Evolutionary conservation across 1,140 invertebrate species (phyloP).

Genomic region (Aethina tumida): DNA sequence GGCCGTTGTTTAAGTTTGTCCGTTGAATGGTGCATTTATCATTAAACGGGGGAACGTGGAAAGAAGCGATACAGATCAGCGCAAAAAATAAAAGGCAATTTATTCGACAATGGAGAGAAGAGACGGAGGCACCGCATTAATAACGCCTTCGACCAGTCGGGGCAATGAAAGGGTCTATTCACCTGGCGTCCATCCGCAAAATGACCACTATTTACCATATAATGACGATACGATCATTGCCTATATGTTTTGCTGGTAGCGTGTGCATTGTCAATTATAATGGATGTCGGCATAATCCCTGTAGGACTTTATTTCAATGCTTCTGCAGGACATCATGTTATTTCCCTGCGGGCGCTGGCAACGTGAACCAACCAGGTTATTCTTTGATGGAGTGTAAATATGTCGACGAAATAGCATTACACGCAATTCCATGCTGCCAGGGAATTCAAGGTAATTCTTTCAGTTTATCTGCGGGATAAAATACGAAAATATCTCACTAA

Average conservation of each 20-base stretch:
- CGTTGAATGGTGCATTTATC: too few relatives aligned
- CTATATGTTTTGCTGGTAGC: constrained; percentile 8
- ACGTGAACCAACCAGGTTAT: constrained; percentile 13
- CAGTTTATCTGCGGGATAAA: not conserved
- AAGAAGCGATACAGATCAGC: too few relatives aligned
- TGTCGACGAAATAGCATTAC: constrained; percentile 10
- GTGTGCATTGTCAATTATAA: constrained; percentile 21
- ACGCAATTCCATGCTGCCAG: constrained; percentile 7
- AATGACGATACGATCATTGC: not conserved
- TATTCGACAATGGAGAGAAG: too few relatives aligned
- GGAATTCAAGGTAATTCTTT: constrained; percentile 11
- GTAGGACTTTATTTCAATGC: constrained; percentile 23
- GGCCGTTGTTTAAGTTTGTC: too few relatives aligned
- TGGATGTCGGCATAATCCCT: constrained; percentile 19
- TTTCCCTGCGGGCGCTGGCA: constrained; percentile 23
- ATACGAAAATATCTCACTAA: constrained; percentile 1
- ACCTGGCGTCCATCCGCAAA: too few relatives aligned
- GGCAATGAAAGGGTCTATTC: too few relatives aligned
- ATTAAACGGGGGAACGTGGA: too few relatives aligned
- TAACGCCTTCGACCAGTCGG: too few relatives aligned
- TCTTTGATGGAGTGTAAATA: constrained; percentile 16
- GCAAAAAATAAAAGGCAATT: too few relatives aligned
- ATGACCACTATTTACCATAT: constrained; percentile 4
- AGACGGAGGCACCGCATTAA: too few relatives aligned
- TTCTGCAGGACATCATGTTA: constrained; percentile 30